phyloP scores from a whole-genome alignment of 1,140 invertebrate species.

The Drosophila pallidifrons region DNA sequence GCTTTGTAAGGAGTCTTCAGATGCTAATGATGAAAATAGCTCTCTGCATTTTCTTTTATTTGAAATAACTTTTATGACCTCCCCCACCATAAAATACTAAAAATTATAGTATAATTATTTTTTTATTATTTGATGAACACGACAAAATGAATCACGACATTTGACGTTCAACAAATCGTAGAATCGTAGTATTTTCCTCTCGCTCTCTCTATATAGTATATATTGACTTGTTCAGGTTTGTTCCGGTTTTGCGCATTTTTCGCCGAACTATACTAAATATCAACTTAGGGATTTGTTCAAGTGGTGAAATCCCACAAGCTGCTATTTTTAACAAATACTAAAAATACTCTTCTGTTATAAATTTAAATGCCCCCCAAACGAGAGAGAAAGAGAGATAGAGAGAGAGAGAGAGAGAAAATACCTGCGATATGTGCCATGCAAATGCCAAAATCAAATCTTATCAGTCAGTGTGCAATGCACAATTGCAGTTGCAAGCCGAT shows the following conservation, averaged over 20 bases:
- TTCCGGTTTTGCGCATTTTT: conserved; percentile 19
- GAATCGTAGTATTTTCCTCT: background rate
- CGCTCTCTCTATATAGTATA: background rate
- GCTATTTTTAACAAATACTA: conserved; percentile 8
- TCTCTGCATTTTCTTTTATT: background rate
- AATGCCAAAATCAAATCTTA: no score
- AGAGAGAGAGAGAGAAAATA: background rate
- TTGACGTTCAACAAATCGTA: conserved; percentile 14
- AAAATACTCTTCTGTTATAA: background rate
- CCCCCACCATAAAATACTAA: conserved; percentile 5
- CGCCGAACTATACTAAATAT: conserved; percentile 13
- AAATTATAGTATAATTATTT: background rate
- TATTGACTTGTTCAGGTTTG: conserved; percentile 14
- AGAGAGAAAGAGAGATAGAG: no score
- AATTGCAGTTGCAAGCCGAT: no score
- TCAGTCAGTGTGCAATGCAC: no score
- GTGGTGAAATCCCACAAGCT: conserved; percentile 5
- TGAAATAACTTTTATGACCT: conserved; percentile 15
- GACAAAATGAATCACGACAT: conserved; percentile 32
- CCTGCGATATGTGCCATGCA: background rate
- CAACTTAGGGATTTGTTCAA: background rate
- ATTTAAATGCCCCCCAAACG: background rate
- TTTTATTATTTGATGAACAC: conserved; percentile 11
- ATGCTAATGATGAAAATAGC: background rate
- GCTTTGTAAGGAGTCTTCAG: background rate